Conservation (phyloP, 2,888 invertebrate genomes). For the Drepana falcataria region DNA sequence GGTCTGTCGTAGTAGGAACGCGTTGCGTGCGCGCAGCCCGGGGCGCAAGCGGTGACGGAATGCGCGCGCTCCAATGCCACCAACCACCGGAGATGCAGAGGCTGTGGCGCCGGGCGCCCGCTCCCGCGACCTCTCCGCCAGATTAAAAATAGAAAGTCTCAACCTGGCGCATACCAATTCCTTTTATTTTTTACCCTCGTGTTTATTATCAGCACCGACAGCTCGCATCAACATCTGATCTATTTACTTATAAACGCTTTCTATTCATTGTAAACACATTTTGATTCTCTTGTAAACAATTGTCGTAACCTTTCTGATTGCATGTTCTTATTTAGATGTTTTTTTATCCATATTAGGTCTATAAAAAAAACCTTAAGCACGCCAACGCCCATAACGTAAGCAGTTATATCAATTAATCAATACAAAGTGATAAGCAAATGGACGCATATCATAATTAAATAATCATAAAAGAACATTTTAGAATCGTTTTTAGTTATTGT, state of each 20-base stretch:
- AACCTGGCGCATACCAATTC: slow-evolving; percentile 59
- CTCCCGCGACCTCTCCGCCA: slow-evolving; percentile 58
- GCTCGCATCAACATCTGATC: slow-evolving; percentile 49
- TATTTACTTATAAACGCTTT: slow-evolving; percentile 51
- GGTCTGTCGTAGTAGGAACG: slow-evolving; percentile 24
- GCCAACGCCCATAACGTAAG: too few relatives aligned
- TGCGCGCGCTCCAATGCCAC: slow-evolving; percentile 42
- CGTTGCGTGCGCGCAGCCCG: slow-evolving; percentile 61
- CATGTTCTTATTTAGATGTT: neutral
- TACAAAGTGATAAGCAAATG: too few relatives aligned
- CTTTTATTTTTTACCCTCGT: slow-evolving; percentile 68
- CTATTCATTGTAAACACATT: slow-evolving; percentile 24
- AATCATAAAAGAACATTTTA: too few relatives aligned
- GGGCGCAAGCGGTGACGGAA: slow-evolving; percentile 68
- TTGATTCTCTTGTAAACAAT: too few relatives aligned
- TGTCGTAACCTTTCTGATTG: slow-evolving; percentile 8
- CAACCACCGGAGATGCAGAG: slow-evolving; percentile 58
- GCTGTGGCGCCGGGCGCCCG: slow-evolving; percentile 58
- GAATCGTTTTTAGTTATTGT: too few relatives aligned
- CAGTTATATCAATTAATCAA: too few relatives aligned
- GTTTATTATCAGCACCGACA: slow-evolving; percentile 54
- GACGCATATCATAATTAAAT: too few relatives aligned
- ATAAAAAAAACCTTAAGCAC: too few relatives aligned
- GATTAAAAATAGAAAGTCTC: slow-evolving; percentile 76
- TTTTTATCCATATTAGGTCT: neutral